Evolutionary conservation across 2,888 invertebrate species (phyloP), one percentile per base, ranked within the genome.

Genomic region (Dynastes maya): DNA sequence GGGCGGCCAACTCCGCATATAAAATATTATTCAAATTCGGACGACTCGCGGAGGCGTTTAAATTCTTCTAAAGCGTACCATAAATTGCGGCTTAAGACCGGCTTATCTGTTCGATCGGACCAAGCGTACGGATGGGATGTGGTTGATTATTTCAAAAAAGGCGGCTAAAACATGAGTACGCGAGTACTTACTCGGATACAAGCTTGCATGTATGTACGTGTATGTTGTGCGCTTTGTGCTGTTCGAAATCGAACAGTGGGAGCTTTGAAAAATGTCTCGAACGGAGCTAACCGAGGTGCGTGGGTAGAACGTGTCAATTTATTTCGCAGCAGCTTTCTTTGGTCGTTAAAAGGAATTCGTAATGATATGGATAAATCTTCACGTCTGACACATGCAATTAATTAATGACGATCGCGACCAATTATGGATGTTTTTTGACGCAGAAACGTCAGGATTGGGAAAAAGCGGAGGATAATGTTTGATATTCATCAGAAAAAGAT

Each of bases 51-150:
- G 9, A 76, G 77, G 77, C 68, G 67, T 77, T 77, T 32, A 61
- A 77, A 77, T 77, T 63, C 77, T 55, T 77, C 22, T 49, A 61
- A 16, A 61, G 53, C 55, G 58, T 45, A 40, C 53, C 67, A 77
- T 77, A 70, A 68, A 77, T 77, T 70, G 77, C 77, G 37, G 58
- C 67, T 61, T 77, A 58, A 77, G 77, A 45, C 45, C 70, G 22
- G 58, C 67, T 77, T 75, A 75, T 75, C 75, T 49, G 40, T 49
- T 22, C 55, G 2, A 45, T 45, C 55, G 22, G 75, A 49, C 49
- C 75, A 16, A 45, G 13, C 63, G 40, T 29, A 53, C 71, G 75
- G 27, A 5, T 37, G 5, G 32, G 32, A 37, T 37, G 32, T 45
- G 45, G 75, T 45, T 75, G 63, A 75, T 71, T 64, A 64, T 75